Base-by-base conservation (phyloP, 2,113 vertebrate species). In the Osmerus mordax region DNA sequence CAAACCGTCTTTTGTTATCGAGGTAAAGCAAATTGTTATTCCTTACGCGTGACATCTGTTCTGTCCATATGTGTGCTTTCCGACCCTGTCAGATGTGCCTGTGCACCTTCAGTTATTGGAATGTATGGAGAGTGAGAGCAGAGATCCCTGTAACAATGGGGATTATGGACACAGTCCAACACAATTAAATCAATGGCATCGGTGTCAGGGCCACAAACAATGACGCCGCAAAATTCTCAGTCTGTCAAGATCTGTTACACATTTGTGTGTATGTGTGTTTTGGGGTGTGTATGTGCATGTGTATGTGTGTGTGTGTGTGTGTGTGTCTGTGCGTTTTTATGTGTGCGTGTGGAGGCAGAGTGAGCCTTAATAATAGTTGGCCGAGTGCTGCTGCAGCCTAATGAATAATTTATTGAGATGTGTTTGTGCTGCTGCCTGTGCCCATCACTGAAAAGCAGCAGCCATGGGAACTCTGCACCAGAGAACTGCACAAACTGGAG, bases 111-210 rank as follows among this genome's bases (percentile, higher is more conserved):
- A 23, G 64, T 29, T 11, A 41, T 65, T 60, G 11, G 5, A 23
- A 12, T n/a, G 7, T 60, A 21, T 7, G 11, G 61, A 4, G 47
- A 3, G 23, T 13, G 64, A 68, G 21, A 55, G 52, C 67, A 68
- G 21, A 80, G 78, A 73, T 76, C 77, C 28, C 53, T 85, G 73
- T 85, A 81, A 75, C 81, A 68, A 16, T 0, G 65, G 79, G 80
- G 84, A 83, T 74, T 76, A 65, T 76, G 32, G 32, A 68, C 75
- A 68, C 52, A 41, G 47, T 84, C 86, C 72, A 80, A 85, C 64
- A 84, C 77, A 83, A 71, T 83, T 83, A 84, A 84, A 87, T 87
- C 87, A 87, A 75, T 79, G 70, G 63, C 6, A 56, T 83, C 76
- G 59, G 62, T 16, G 67, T 55, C 64, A 65, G 64, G 19, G 32